Percentiles rank a stretch among this genome's conserved stretches.
These are phyloP conservation scores for Trachelus troglodyta DNA, from an alignment of 2,888 invertebrate species.

Conservation along the genomic window DNA sequence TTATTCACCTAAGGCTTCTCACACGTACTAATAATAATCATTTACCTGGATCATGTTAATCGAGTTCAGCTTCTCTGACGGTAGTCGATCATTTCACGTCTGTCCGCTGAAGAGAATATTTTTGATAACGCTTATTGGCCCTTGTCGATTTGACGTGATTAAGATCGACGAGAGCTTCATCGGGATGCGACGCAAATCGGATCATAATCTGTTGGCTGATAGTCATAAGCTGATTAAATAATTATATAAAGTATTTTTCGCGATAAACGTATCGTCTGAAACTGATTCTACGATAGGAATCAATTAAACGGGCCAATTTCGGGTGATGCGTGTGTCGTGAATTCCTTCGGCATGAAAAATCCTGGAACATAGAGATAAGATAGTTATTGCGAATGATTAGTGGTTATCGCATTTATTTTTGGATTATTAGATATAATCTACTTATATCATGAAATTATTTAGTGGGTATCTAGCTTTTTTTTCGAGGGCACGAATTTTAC, in stretches of 20 bases:
- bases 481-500: not conserved
- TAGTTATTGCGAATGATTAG: not conserved
- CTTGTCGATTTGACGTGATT: not conserved
- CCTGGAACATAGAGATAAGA: not conserved
- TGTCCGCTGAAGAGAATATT: not conserved
- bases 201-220: not conserved
- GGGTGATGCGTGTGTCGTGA: not conserved
- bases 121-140: not conserved
- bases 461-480: not conserved
- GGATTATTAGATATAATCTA: not conserved
- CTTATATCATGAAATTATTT: not conserved
- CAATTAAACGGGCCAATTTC: not conserved
- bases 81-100: not conserved
- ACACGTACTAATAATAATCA: not conserved
- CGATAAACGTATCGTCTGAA: not conserved
- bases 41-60: not conserved
- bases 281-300: not conserved
- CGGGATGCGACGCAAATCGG: not conserved
- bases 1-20: not conserved
- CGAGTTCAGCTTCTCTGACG: not conserved
- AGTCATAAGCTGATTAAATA: not conserved
- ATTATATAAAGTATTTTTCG: not conserved
- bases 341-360: not conserved
- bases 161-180: not conserved
- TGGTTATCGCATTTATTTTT: not conserved